phyloP scores from a whole-genome alignment of 2,888 invertebrate genomes.

The Polyploca ridens region DNA sequence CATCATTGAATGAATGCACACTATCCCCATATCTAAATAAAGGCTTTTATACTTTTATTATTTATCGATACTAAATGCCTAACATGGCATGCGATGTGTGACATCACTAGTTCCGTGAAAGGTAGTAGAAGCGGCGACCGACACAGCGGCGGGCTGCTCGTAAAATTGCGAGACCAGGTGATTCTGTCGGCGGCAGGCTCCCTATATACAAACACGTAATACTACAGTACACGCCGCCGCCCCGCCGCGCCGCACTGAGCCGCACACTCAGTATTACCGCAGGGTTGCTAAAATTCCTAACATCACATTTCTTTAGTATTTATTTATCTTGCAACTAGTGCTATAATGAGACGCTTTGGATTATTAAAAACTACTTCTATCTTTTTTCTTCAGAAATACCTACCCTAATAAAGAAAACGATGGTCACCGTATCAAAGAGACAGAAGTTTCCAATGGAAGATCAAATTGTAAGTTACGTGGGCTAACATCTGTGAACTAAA shows the following conservation, averaged over 20 bases:
- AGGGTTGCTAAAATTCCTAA: conserved; percentile 38
- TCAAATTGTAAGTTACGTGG: too few relatives aligned
- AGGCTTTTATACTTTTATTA: too few relatives aligned
- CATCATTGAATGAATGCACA: too few relatives aligned
- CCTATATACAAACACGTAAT: conserved; percentile 32
- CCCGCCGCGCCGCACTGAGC: too few relatives aligned
- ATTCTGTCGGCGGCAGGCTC: conserved; percentile 67
- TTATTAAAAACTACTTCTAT: too few relatives aligned
- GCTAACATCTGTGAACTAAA: too few relatives aligned
- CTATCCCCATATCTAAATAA: too few relatives aligned
- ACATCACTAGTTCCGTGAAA: conserved; percentile 45
- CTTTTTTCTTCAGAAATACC: neutral
- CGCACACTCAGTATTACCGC: conserved; percentile 23
- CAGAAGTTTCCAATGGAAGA: too few relatives aligned
- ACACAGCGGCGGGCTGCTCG: conserved; percentile 67
- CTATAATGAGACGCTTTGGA: too few relatives aligned
- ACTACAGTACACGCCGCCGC: conserved; percentile 32
- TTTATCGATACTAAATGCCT: conserved; percentile 17
- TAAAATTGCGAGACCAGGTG: conserved; percentile 82
- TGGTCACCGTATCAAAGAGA: too few relatives aligned
- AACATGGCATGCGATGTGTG: conserved; percentile 8
- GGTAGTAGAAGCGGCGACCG: conserved; percentile 55
- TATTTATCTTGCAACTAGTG: neutral
- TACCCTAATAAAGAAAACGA: too few relatives aligned
- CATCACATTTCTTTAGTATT: neutral